Conservation (phyloP, 1,140 invertebrate species). For the Phymastichus coffea region DNA sequence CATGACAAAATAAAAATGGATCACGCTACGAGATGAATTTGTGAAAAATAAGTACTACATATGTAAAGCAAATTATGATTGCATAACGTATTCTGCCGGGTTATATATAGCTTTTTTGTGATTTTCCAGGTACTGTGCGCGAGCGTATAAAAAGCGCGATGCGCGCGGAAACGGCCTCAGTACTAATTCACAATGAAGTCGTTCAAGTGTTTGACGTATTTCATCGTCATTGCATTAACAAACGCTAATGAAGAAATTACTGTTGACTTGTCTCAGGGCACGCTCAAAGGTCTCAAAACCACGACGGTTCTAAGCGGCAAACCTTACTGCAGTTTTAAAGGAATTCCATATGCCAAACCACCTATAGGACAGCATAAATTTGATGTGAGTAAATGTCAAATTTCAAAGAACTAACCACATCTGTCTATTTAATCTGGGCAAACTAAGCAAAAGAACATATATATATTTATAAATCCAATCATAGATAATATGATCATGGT, state of each 20-base stretch:
- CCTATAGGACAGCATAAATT: conserved; percentile 64
- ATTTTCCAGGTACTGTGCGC: background rate
- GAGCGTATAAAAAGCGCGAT: conserved; percentile 1
- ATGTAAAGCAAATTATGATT: no score
- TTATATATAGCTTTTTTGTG: background rate
- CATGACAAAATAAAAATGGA: no score
- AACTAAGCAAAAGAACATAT: no score
- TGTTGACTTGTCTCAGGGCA: conserved; percentile 44
- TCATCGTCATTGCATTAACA: background rate
- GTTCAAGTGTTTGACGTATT: background rate
- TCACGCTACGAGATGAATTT: no score
- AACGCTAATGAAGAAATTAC: conserved; percentile 35
- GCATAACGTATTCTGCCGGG: background rate
- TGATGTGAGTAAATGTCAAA: conserved; percentile 51
- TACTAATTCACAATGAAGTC: background rate
- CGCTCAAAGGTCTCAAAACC: conserved; percentile 42
- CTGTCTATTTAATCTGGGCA: no score
- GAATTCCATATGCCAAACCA: conserved; percentile 63
- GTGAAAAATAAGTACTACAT: no score
- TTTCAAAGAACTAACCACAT: conserved; percentile 44
- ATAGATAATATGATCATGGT: no score
- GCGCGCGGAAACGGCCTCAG: background rate
- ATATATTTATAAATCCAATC: no score
- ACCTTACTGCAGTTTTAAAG: conserved; percentile 59
- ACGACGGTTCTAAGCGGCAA: conserved; percentile 36